Conservation (phyloP, 2,888 invertebrate genomes). For the Lomographa bimaculata region DNA sequence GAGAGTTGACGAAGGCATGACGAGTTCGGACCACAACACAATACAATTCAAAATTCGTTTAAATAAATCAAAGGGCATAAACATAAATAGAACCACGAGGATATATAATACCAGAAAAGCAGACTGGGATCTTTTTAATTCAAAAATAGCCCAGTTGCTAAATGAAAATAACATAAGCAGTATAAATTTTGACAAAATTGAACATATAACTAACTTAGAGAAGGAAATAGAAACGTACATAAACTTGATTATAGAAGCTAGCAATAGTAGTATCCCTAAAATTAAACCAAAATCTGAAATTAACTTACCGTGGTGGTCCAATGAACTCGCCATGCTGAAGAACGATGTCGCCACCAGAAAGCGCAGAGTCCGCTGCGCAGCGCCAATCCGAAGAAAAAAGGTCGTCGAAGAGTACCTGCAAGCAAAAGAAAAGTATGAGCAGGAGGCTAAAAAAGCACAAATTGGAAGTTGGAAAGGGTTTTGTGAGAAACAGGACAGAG, state of each 20-base stretch:
- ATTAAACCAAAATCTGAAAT: conserved; percentile 1
- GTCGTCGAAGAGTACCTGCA: no score
- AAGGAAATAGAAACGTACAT: conserved; percentile 2
- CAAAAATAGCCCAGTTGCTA: conserved; percentile 18
- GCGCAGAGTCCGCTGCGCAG: conserved; percentile 30
- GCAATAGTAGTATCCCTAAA: conserved; percentile 6
- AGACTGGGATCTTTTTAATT: conserved; percentile 25
- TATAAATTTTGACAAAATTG: background rate
- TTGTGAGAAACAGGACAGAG: no score
- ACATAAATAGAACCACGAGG: conserved; percentile 20
- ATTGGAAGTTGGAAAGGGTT: no score
- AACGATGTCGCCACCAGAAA: no score
- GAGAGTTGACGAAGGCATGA: no score
- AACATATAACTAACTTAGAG: background rate
- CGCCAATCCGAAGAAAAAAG: no score
- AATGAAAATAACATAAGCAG: background rate
- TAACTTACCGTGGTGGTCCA: no score
- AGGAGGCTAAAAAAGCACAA: conserved; percentile 8
- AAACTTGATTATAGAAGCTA: conserved; percentile 5
- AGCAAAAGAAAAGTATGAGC: conserved; percentile 25
- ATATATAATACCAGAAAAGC: conserved; percentile 29
- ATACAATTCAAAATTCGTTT: conserved; percentile 20
- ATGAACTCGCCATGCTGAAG: no score
- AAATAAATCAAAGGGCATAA: conserved; percentile 7
- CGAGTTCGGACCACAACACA: no score